Conservation (phyloP, 2,113 vertebrate genomes). For the Peromyscus californicus region DNA sequence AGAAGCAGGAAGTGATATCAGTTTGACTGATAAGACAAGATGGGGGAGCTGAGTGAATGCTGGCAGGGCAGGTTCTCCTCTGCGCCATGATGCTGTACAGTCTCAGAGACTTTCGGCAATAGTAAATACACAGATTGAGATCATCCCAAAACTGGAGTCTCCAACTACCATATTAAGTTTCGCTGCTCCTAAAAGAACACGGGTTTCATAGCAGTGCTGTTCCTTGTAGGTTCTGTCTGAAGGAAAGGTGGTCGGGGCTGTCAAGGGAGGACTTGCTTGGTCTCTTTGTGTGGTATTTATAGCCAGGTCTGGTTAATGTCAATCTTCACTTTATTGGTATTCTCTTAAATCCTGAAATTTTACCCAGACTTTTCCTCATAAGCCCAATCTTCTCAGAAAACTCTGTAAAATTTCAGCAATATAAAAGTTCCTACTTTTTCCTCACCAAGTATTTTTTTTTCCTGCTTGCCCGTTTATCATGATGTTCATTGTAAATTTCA, state of each 20-base stretch:
- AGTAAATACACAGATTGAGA: slow-evolving; percentile 43
- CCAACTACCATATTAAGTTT: slow-evolving; percentile 76
- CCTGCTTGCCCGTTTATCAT: slow-evolving; percentile 34
- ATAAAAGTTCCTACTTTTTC: slow-evolving; percentile 70
- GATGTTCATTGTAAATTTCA: slow-evolving; percentile 34
- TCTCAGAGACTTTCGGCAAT: neutral
- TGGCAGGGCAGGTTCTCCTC: neutral
- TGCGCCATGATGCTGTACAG: accelerated
- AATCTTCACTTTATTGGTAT: slow-evolving; percentile 91
- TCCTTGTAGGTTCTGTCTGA: slow-evolving; percentile 82
- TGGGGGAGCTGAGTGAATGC: neutral
- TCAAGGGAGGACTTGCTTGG: slow-evolving; percentile 86
- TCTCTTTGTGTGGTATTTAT: slow-evolving; percentile 95
- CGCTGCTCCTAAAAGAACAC: slow-evolving; percentile 82
- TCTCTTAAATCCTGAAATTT: slow-evolving; percentile 92
- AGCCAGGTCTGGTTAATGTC: slow-evolving; percentile 92
- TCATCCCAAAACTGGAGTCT: slow-evolving; percentile 80
- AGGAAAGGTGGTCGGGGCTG: slow-evolving; percentile 82
- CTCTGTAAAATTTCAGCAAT: slow-evolving; percentile 77
- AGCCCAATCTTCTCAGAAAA: slow-evolving; percentile 84
- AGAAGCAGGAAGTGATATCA: slow-evolving; percentile 55
- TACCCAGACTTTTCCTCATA: slow-evolving; percentile 88
- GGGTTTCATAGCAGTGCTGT: slow-evolving; percentile 81
- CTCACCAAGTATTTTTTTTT: slow-evolving; percentile 44
- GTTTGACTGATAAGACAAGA: slow-evolving; percentile 49